phyloP scores from a whole-genome alignment of 2,797 vertebrate genomes.

The Oceanodroma leucorhoa region DNA sequence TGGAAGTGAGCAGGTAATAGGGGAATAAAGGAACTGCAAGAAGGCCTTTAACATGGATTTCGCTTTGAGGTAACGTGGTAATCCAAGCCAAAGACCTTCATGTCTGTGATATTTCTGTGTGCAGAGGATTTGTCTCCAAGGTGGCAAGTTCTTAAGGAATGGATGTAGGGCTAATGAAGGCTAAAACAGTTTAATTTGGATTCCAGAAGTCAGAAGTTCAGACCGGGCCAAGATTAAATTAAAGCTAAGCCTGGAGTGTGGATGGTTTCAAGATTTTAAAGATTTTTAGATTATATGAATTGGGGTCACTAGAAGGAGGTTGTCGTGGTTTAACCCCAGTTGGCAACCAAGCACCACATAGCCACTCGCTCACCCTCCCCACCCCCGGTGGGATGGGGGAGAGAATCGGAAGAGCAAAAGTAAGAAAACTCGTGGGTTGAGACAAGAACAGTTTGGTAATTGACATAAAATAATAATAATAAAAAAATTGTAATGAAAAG shows the following conservation, averaged over 20 bases:
- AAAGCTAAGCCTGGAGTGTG: background rate
- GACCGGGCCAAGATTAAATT: background rate
- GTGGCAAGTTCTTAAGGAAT: slow-evolving; percentile 26
- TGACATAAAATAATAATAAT: no score
- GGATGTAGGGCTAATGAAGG: slow-evolving; percentile 1
- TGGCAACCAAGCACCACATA: no score
- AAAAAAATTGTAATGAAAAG: no score
- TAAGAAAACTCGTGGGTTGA: no score
- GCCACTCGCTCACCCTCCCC: no score
- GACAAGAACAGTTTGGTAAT: no score
- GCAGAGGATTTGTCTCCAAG: background rate
- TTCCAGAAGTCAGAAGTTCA: slow-evolving; percentile 36
- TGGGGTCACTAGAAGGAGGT: background rate
- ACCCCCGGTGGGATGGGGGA: no score
- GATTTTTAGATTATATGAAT: background rate
- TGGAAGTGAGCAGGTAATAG: background rate
- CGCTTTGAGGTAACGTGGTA: background rate
- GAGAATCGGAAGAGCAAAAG: no score
- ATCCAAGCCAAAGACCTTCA: background rate
- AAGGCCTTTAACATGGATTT: background rate
- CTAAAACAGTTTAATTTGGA: slow-evolving; percentile 27
- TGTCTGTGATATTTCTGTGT: background rate
- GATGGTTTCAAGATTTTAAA: slow-evolving; percentile 1
- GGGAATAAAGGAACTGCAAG: background rate
- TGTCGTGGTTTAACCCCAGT: no score